Evolutionary conservation across 2,888 invertebrate species (phyloP).

Genomic region (Idaea dimidiata): DNA sequence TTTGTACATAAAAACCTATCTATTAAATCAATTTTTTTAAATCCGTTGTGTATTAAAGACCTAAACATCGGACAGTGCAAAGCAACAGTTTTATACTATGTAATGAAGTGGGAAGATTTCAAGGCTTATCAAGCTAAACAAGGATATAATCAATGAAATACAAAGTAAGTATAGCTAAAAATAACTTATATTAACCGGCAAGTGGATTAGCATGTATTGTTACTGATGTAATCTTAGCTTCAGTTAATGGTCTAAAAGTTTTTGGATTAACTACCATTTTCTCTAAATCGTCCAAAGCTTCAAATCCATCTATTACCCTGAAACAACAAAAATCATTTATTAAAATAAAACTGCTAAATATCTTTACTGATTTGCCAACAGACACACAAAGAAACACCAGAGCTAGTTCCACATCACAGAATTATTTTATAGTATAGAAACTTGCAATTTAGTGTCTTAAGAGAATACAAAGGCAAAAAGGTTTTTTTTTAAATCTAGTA

Average conservation of each 20-base stretch:
- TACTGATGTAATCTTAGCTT: constrained; percentile 91
- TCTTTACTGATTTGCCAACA: neutral
- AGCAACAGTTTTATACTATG: too few species aligned
- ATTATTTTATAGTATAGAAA: too few species aligned
- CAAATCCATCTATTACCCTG: constrained; percentile 98
- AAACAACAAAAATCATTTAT: constrained; percentile 41
- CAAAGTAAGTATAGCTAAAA: neutral
- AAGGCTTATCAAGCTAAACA: neutral
- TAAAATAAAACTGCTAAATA: constrained; percentile 1
- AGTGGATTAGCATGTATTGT: constrained; percentile 99
- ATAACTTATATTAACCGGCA: constrained; percentile 81
- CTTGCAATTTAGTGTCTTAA: too few species aligned
- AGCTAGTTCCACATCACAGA: neutral
- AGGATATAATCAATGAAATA: neutral
- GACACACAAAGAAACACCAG: neutral
- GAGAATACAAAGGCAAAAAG: too few species aligned
- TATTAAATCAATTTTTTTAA: too few species aligned
- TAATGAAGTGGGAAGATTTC: too few species aligned
- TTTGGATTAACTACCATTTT: constrained; percentile 97
- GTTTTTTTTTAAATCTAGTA: neutral
- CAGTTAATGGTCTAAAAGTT: constrained; percentile 92
- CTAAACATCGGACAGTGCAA: too few species aligned
- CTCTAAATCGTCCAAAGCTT: constrained; percentile 96
- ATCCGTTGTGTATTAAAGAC: too few species aligned
- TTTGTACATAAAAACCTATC: too few species aligned